These are phyloP conservation scores for Euplagia quadripunctaria DNA, from an alignment of 2,888 invertebrate genomes.

Conservation along the genomic window DNA sequence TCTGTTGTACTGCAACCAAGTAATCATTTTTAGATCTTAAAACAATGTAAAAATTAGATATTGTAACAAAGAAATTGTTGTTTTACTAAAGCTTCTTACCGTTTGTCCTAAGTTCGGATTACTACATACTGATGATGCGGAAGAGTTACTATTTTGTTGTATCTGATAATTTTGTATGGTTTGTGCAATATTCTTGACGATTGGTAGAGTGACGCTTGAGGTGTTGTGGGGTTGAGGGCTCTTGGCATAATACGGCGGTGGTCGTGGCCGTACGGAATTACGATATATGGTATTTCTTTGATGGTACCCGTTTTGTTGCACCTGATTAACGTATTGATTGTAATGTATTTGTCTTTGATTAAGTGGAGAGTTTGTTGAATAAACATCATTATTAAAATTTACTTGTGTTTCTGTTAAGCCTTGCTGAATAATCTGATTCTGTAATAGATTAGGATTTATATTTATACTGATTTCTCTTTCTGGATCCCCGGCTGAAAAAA, in stretches of 20 bases:
- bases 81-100: conserved; percentile 2
- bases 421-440: neutral
- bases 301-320: conserved; percentile 5
- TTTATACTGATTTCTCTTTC: conserved; percentile 53
- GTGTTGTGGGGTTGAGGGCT: neutral
- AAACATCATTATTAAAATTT: neutral
- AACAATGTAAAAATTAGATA: neutral
- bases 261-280: neutral
- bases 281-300: conserved; percentile 6
- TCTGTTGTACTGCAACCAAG: conserved; percentile 36
- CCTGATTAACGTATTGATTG: neutral
- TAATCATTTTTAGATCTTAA: neutral
- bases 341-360: neutral
- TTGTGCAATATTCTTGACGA: neutral
- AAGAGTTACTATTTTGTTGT: conserved; percentile 3
- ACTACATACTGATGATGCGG: neutral
- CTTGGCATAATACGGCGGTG: neutral
- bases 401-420: neutral
- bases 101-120: neutral
- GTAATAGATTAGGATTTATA: conserved; percentile 32
- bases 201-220: neutral
- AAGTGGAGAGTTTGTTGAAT: neutral
- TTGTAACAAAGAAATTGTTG: neutral
- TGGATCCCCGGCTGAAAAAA: conserved; percentile 50
- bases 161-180: conserved; percentile 10